Conservation (phyloP, 30 jellyfish, hydroid and myxozoan genomes). For the Turritopsis dohrnii region DNA sequence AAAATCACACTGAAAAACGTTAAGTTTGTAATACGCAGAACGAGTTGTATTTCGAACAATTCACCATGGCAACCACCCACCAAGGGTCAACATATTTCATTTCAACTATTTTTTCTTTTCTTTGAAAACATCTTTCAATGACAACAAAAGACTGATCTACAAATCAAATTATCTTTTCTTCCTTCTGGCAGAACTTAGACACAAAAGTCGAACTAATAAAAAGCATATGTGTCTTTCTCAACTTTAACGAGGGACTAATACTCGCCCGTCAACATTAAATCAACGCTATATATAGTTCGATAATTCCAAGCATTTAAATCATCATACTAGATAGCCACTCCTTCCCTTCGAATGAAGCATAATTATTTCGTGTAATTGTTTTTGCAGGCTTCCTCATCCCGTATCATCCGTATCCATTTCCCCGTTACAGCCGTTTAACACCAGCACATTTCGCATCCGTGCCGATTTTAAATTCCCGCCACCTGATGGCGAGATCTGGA, state of each 20-base stretch:
- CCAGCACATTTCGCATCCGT: constrained; percentile 6
- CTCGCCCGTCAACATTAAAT: background rate
- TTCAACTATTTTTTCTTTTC: background rate
- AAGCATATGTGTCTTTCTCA: background rate
- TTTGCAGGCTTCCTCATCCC: constrained; percentile 4
- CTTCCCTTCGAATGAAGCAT: no score
- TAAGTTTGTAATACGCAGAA: background rate
- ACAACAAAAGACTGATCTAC: no score
- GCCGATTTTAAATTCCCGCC: background rate
- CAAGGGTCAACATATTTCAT: background rate
- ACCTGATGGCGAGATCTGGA: background rate
- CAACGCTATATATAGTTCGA: no score
- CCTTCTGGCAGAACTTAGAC: background rate
- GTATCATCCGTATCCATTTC: constrained; percentile 3
- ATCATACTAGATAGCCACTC: no score
- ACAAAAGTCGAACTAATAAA: background rate
- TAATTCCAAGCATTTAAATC: no score
- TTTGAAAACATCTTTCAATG: background rate
- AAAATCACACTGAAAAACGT: background rate
- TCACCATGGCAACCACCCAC: background rate
- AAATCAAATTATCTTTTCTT: no score
- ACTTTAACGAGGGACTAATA: background rate
- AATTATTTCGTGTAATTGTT: no score
- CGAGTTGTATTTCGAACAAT: background rate
- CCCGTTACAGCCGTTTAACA: constrained; percentile 10